Percentiles rank a stretch among this genome's conserved stretches.
Conservation (phyloP, 2,888 invertebrate species). For the Mayetiola destructor region DNA sequence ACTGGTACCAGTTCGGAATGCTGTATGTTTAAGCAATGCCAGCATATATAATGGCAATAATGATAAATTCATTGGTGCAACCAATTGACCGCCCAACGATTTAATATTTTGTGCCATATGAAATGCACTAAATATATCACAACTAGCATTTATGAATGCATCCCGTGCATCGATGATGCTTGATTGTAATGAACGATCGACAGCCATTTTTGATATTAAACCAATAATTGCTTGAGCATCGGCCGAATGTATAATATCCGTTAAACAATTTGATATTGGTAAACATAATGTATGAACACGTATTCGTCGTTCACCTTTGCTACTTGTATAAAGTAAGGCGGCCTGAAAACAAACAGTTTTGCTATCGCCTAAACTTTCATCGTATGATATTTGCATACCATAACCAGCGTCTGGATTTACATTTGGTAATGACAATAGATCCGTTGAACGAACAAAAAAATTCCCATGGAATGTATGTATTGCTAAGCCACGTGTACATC, state of each 20-base stretch:
- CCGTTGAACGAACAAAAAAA: constrained; percentile 96
- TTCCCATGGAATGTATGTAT: constrained; percentile 99
- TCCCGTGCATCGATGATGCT: constrained; percentile 88
- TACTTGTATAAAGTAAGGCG: constrained; percentile 89
- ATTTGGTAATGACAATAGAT: constrained; percentile 88
- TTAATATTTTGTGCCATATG: constrained; percentile 48
- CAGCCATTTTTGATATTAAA: constrained; percentile 93
- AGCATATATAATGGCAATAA: constrained; percentile 79
- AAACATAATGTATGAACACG: constrained; percentile 94
- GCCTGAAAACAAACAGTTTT: constrained; percentile 94
- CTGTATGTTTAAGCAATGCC: constrained; percentile 72
- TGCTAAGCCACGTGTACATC: constrained; percentile 83
- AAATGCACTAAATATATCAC: constrained; percentile 73
- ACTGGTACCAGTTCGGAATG: constrained; percentile 76
- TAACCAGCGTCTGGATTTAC: constrained; percentile 96
- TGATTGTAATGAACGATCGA: constrained; percentile 74
- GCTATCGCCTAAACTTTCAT: constrained; percentile 73
- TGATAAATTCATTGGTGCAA: constrained; percentile 61
- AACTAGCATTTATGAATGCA: constrained; percentile 87
- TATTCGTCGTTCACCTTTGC: constrained; percentile 89
- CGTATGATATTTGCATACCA: constrained; percentile 94
- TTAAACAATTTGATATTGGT: constrained; percentile 70
- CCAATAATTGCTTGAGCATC: constrained; percentile 90
- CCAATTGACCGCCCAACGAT: constrained; percentile 44
- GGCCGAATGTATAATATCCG: constrained; percentile 76